phyloP scores from a whole-genome alignment of 2,888 invertebrate species.

The Agrilus mali region DNA sequence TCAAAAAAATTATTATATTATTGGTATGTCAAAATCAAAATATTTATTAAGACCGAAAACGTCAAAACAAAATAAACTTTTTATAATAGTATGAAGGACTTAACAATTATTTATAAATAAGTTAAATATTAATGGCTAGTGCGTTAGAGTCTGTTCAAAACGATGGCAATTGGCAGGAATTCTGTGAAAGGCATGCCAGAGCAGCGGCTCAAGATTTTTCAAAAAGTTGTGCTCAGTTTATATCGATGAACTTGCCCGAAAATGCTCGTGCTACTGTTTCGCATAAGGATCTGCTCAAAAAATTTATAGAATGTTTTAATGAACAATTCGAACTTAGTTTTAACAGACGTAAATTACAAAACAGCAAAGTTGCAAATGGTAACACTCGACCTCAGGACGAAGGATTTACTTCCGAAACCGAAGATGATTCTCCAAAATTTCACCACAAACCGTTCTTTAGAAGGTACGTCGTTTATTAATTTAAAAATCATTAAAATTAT shows the following conservation, averaged over 20 bases:
- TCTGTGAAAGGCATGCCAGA: slow-evolving; percentile 78
- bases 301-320: slow-evolving; percentile 73
- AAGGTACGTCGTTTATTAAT: slow-evolving; percentile 31
- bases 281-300: slow-evolving; percentile 67
- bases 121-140: slow-evolving; percentile 19
- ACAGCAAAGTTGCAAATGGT: slow-evolving; percentile 33
- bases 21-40: too few relatives aligned
- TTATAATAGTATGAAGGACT: too few relatives aligned
- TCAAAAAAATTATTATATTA: too few relatives aligned
- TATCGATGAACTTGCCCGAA: slow-evolving; percentile 57
- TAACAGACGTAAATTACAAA: slow-evolving; percentile 38
- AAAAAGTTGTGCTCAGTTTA: slow-evolving; percentile 69
- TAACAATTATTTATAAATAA: too few relatives aligned
- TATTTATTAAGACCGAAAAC: too few relatives aligned
- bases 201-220: slow-evolving; percentile 80
- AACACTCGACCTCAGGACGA: slow-evolving; percentile 29
- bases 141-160: slow-evolving; percentile 27
- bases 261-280: slow-evolving; percentile 51
- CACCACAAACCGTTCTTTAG: slow-evolving; percentile 75
- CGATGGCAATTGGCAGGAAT: slow-evolving; percentile 65
- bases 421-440: slow-evolving; percentile 66
- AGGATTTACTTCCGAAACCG: slow-evolving; percentile 60
- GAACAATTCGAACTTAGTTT: slow-evolving; percentile 77
- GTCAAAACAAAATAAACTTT: too few relatives aligned
- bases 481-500: neutral